Conservation (phyloP, 2,888 invertebrate genomes). For the Aphidoletes aphidimyza region DNA sequence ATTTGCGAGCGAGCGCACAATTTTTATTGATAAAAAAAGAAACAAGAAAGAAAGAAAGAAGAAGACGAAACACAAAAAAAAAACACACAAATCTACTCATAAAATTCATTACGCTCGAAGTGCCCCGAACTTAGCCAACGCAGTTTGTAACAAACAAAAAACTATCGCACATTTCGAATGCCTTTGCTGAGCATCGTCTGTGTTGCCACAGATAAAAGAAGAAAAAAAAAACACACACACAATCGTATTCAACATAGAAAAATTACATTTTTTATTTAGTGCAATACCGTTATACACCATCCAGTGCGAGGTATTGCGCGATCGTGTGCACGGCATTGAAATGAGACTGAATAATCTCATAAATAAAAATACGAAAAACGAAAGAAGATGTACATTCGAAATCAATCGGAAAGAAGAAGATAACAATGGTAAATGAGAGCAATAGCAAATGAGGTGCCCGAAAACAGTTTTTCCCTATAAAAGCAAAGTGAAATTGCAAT, state of each 20-base stretch:
- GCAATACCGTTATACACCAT: conserved; percentile 1
- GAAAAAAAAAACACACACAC: background rate
- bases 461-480: conserved; percentile 19
- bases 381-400: background rate
- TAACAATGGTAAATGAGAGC: conserved; percentile 19
- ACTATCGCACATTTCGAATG: conserved; percentile 16
- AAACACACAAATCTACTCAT: background rate
- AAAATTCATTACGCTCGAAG: conserved; percentile 15
- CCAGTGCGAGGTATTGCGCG: conserved; percentile 30
- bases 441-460: background rate
- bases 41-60: background rate
- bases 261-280: background rate
- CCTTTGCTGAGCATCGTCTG: too few species aligned
- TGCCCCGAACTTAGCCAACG: conserved; percentile 22
- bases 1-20: background rate
- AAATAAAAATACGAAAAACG: background rate
- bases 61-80: background rate
- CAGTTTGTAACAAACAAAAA: background rate
- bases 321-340: conserved; percentile 33
- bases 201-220: background rate
- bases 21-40: background rate
- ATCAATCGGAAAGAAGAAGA: conserved; percentile 23
- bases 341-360: conserved; percentile 22
- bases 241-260: background rate
- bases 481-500: background rate